These are phyloP conservation scores for Oriolus oriolus DNA, from an alignment of 2,113 vertebrate species.

Conservation along the genomic window DNA sequence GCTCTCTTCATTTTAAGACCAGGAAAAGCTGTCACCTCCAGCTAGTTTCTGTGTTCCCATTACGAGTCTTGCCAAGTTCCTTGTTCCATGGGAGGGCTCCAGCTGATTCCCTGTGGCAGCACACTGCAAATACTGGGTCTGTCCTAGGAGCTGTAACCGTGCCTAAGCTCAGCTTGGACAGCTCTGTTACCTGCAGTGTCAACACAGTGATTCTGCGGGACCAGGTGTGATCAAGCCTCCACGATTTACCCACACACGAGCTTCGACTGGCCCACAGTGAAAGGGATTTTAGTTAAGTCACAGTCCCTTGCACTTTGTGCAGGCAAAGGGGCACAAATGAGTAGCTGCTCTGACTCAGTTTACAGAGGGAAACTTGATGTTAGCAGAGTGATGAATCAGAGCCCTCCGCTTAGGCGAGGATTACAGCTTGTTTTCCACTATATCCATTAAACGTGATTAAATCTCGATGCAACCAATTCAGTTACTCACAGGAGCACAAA, in stretches of 20 bases:
- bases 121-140: neutral
- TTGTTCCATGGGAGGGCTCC: neutral
- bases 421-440: neutral
- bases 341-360: neutral
- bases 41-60: neutral
- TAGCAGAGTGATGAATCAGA: neutral
- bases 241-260: neutral
- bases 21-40: too few species aligned
- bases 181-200: neutral
- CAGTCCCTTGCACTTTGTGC: neutral
- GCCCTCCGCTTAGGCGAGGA: accelerated
- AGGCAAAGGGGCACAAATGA: neutral
- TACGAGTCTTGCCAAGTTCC: neutral
- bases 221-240: neutral
- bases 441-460: neutral
- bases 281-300: neutral
- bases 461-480: neutral
- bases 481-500: neutral
- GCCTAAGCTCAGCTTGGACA: neutral
- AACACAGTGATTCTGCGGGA: neutral
- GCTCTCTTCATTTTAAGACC: too few species aligned
- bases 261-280: neutral
- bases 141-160: neutral
- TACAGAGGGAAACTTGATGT: neutral
- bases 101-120: neutral